Evolutionary conservation across 1,140 invertebrate genomes (phyloP).

Genomic region (Wiebesia pumilae): DNA sequence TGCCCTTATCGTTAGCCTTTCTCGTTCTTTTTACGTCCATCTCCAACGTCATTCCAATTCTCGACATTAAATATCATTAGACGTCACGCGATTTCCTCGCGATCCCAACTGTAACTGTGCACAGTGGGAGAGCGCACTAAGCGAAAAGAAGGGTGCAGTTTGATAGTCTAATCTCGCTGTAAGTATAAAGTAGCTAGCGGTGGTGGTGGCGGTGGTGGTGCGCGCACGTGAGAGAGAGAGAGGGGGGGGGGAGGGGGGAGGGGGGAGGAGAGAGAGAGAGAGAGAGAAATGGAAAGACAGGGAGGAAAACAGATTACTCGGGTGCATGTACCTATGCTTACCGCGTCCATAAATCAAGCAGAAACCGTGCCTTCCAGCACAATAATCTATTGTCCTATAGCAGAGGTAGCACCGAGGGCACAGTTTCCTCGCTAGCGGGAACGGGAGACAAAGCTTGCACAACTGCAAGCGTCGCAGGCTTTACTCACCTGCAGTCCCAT

Average conservation of each 20-base stretch:
- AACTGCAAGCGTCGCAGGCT: neutral
- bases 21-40: neutral
- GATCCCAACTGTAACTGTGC: neutral
- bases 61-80: conserved; percentile 39
- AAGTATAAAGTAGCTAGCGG: neutral
- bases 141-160: neutral
- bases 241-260: neutral
- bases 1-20: neutral
- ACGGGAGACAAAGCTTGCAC: conserved; percentile 28
- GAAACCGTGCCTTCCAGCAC: conserved; percentile 22
- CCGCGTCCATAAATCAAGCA: conserved; percentile 40
- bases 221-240: too few species aligned
- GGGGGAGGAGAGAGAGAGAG: neutral
- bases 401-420: neutral
- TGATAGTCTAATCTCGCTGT: conserved; percentile 17
- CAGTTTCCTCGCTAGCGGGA: neutral
- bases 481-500: conserved; percentile 42
- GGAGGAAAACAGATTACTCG: conserved; percentile 28
- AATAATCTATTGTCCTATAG: conserved; percentile 40
- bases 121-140: neutral
- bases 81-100: conserved; percentile 30
- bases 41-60: neutral
- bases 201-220: too few species aligned
- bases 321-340: neutral
- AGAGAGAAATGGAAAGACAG: neutral